These are phyloP conservation scores for Rafetus swinhoei DNA, from an alignment of 2,113 vertebrate genomes.

Conservation along the genomic window DNA sequence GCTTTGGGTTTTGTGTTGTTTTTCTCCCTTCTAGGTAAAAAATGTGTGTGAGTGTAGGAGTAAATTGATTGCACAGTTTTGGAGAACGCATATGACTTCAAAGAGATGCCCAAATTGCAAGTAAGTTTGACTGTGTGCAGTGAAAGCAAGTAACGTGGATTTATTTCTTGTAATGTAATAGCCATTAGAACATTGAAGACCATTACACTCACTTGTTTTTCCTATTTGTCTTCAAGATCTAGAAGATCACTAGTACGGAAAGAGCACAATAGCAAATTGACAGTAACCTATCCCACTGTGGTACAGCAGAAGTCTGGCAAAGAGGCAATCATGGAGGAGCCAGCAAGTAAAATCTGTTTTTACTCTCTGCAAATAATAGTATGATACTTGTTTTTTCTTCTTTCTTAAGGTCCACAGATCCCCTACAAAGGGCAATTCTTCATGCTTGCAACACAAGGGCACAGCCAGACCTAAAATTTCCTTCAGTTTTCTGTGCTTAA, in stretches of 20 bases:
- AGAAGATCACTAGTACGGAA: constrained; percentile 83
- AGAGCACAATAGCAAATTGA: constrained; percentile 96
- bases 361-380: not conserved
- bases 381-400: not conserved
- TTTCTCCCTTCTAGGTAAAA: constrained; percentile 83
- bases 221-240: constrained; percentile 67
- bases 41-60: constrained; percentile 89
- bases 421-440: not conserved
- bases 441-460: not conserved
- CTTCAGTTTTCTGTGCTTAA: not conserved
- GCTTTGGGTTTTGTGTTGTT: not conserved
- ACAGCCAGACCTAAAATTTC: not conserved
- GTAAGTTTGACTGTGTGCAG: constrained; percentile 75
- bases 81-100: constrained; percentile 85
- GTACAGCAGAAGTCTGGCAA: constrained; percentile 47
- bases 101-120: constrained; percentile 91
- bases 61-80: constrained; percentile 87
- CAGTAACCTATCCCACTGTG: constrained; percentile 79
- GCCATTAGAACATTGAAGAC: not conserved
- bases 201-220: not conserved
- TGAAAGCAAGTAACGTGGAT: not conserved
- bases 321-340: not conserved
- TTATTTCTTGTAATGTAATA: not conserved
- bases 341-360: constrained; percentile 23
- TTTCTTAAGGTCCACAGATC: not conserved